Percentiles rank a stretch among this genome's conserved stretches.
phyloP scores from a whole-genome alignment of 2,113 vertebrate genomes.

The Scomber colias region DNA sequence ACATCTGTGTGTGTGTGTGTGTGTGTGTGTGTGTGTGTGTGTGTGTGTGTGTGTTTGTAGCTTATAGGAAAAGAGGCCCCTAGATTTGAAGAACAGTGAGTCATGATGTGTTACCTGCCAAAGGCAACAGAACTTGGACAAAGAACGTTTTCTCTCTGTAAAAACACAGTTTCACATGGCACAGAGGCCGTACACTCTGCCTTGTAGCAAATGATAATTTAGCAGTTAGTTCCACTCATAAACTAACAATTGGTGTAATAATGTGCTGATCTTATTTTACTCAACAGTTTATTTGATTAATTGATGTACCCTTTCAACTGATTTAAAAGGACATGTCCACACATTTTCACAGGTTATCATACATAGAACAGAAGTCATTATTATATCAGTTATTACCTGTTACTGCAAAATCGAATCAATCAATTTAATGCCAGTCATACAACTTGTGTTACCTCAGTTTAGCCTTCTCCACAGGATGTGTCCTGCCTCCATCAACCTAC shows the following conservation, averaged over 20 bases:
- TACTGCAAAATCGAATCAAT: background rate
- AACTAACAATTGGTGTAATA: constrained; percentile 7
- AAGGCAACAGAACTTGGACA: constrained; percentile 54
- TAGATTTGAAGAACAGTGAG: constrained; percentile 38
- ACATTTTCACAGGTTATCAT: background rate
- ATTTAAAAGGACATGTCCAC: background rate
- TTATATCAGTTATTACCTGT: no score
- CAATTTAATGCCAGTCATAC: background rate
- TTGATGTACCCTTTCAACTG: background rate
- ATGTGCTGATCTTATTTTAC: background rate
- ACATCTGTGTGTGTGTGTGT: constrained; percentile 2
- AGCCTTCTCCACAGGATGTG: no score
- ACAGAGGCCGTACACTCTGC: background rate
- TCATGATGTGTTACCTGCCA: constrained; percentile 58
- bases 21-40: constrained; percentile 13
- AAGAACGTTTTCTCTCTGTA: constrained; percentile 50
- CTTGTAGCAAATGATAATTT: constrained; percentile 7
- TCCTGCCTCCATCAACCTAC: no score
- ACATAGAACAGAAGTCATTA: background rate
- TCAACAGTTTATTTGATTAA: background rate
- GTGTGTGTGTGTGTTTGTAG: constrained; percentile 20
- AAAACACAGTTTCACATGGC: constrained; percentile 33
- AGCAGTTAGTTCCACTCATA: background rate
- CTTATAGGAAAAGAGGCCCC: constrained; percentile 28
- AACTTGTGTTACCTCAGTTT: background rate